Base-by-base conservation (phyloP, 1,140 invertebrate species). In the Uloborus diversus region DNA sequence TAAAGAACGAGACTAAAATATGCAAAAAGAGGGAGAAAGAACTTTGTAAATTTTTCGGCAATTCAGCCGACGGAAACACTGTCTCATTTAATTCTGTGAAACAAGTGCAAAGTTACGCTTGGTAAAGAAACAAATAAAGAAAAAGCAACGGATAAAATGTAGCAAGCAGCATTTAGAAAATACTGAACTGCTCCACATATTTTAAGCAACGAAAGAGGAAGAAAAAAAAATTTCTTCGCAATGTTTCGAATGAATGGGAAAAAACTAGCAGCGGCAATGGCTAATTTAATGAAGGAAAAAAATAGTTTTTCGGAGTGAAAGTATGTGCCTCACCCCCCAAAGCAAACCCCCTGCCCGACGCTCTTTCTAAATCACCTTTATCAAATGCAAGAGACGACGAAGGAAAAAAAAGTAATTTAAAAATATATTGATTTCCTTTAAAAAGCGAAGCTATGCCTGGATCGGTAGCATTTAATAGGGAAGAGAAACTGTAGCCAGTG, bases 251-350 rank as follows among this genome's bases (percentile, higher is more conserved):
- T 69, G 66, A 30, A 56, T 9, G 42, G n/a, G 23, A 33, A 17
- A 49, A 68, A 68, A 28, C 56, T 49, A 28, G 35, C 33, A 69
- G 32, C 47, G 49, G 49, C 66, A 56, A 56, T 69, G 56, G 66
- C 49, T 69, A 69, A 69, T 69, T 56, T 69, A 69, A 69, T 69
- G 66, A 69, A 69, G 25, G 66, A 69, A 69, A 49, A 69, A 49
- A 56, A 14, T 28, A 49, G 14, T 28, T 49, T 49, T 62, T 56
- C 23, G 27, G 32, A 32, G 47, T 23, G 23, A 49, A 25, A 53
- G 37, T 11, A 20, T 42, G 2, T 65, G 27, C n/a, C 14, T 23
- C 49, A 14, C 47, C 9, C 28, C 23, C 28, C 28, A 33, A 20
- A n/a, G 13, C 49, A 33, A 53, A 13, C 9, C 47, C 27, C 14